phyloP scores from a whole-genome alignment of 2,797 vertebrate species.

The Trachops cirrhosus region DNA sequence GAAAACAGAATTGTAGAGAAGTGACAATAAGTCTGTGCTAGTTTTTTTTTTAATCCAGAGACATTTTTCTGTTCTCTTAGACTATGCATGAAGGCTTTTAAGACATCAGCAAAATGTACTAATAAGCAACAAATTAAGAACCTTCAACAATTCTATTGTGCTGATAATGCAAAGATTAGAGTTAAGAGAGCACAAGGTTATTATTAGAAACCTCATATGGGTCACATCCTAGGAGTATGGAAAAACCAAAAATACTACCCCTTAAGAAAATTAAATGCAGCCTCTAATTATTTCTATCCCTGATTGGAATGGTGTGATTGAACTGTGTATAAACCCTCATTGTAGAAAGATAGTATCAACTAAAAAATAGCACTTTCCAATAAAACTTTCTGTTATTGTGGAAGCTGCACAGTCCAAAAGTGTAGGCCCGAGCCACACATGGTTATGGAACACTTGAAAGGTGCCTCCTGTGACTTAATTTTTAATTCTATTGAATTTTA shows the following conservation, averaged over 20 bases:
- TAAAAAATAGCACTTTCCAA: background rate
- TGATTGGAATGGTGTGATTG: background rate
- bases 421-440: background rate
- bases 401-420: background rate
- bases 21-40: background rate
- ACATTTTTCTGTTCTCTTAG: background rate
- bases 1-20: background rate
- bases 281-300: background rate
- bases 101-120: background rate
- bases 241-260: background rate
- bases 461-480: background rate
- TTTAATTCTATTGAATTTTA: background rate
- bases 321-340: background rate
- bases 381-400: background rate
- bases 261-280: background rate
- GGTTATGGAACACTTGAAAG: background rate
- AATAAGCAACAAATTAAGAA: background rate
- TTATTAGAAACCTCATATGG: background rate
- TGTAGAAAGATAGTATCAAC: background rate
- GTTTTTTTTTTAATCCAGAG: background rate
- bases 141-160: background rate
- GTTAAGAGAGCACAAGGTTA: background rate
- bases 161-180: background rate
- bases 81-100: background rate
- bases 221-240: background rate